A percentile compares a stretch with the other conserved stretches of the same genome.
phyloP scores from a whole-genome alignment of 2,888 invertebrate genomes.

The Epinotia bilunana region DNA sequence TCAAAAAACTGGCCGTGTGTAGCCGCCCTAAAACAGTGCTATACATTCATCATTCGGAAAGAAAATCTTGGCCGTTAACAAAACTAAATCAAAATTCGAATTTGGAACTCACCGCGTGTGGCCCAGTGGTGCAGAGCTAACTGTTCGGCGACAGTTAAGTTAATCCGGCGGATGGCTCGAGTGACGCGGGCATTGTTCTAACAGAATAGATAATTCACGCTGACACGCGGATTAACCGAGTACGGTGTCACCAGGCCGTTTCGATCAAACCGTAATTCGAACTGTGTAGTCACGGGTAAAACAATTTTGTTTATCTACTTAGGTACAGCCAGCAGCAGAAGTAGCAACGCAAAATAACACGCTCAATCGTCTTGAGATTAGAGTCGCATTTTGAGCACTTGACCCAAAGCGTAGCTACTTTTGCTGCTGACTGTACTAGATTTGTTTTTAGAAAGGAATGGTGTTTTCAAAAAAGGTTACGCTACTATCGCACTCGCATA shows the following conservation, averaged over 20 bases:
- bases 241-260: constrained; percentile 34
- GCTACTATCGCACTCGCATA: too few species aligned
- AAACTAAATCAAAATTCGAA: constrained; percentile 3
- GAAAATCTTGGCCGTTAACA: constrained; percentile 6
- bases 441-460: too few species aligned
- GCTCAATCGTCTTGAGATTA: too few species aligned
- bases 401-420: too few species aligned
- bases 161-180: constrained; percentile 42
- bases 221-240: constrained; percentile 45
- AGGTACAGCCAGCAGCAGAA: too few species aligned
- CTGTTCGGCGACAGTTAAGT: constrained; percentile 31
- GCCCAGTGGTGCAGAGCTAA: constrained; percentile 29
- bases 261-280: constrained; percentile 28
- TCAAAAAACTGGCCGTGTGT: too few species aligned
- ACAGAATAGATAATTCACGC: constrained; percentile 46
- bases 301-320: too few species aligned
- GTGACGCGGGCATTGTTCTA: constrained; percentile 45
- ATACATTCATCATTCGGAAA: background rate
- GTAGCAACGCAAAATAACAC: too few species aligned
- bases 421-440: too few species aligned
- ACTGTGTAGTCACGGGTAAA: background rate
- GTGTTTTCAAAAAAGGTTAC: too few species aligned
- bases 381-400: too few species aligned
- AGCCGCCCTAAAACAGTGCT: too few species aligned
- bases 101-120: constrained; percentile 33